Conservation (phyloP, 2,888 invertebrate genomes). For the Andrena bicolor region DNA sequence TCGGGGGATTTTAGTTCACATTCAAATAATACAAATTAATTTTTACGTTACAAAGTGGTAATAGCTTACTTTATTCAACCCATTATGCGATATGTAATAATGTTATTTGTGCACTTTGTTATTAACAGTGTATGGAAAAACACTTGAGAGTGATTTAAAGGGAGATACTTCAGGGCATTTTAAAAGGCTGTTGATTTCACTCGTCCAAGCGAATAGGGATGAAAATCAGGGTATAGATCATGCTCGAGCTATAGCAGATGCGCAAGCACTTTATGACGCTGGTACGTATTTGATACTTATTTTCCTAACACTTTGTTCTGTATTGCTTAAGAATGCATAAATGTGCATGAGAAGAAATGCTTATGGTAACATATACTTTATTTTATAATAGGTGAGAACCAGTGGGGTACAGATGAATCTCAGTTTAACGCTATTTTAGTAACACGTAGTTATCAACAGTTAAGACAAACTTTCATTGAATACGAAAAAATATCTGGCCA, state of each 20-base stretch:
- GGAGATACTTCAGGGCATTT: conserved; percentile 98
- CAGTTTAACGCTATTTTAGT: conserved; percentile 94
- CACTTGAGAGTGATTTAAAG: conserved; percentile 94
- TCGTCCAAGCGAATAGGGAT: conserved; percentile 95
- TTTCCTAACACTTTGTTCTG: not conserved
- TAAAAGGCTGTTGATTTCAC: conserved; percentile 94
- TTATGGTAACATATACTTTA: not conserved
- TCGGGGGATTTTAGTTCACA: too few relatives aligned
- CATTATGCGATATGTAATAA: not conserved
- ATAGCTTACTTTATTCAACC: not conserved
- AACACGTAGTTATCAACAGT: conserved; percentile 95
- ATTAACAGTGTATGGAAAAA: conserved; percentile 91
- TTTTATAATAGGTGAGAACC: conserved; percentile 87
- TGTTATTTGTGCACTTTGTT: conserved; percentile 16
- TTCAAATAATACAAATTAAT: too few relatives aligned
- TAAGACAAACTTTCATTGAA: conserved; percentile 94
- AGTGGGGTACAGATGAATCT: conserved; percentile 97
- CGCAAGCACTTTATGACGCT: conserved; percentile 91
- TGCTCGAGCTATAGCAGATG: conserved; percentile 92
- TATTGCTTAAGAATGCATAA: too few relatives aligned
- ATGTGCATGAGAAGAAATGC: too few relatives aligned
- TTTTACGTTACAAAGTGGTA: too few relatives aligned
- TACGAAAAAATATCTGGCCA: conserved; percentile 93
- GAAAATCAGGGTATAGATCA: conserved; percentile 95
- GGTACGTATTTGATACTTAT: conserved; percentile 82